Evolutionary conservation across 2,888 invertebrate species (phyloP).

Genomic region (Tolmerus cingulatus): DNA sequence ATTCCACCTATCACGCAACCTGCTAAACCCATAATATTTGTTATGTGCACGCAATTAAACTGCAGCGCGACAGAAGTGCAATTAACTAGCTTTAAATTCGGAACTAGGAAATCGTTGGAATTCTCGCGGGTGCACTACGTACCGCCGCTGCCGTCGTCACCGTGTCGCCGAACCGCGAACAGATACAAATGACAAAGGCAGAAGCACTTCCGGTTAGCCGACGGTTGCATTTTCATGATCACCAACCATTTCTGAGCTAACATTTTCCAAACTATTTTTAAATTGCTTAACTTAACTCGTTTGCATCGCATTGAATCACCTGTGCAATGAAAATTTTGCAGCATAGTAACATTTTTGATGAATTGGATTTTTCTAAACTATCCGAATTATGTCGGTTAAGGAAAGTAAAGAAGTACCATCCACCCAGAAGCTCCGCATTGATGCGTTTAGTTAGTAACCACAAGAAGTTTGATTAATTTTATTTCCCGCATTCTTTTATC

Average conservation of each 20-base stretch:
- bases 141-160: neutral
- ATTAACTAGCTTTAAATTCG: neutral
- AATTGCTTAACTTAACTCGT: neutral
- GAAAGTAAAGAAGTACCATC: neutral
- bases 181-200: neutral
- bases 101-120: neutral
- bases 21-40: neutral
- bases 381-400: neutral
- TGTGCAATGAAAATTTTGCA: neutral
- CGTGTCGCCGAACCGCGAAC: neutral
- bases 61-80: neutral
- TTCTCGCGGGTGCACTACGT: neutral
- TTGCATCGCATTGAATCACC: neutral
- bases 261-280: neutral
- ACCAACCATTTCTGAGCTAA: neutral
- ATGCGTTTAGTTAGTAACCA: neutral
- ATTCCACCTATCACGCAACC: neutral
- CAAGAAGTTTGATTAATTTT: neutral
- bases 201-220: neutral
- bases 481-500: neutral
- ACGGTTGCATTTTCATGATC: neutral
- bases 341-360: neutral
- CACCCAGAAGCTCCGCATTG: neutral
- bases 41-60: neutral
- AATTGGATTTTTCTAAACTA: neutral